Evolutionary conservation across 2,113 vertebrate species (phyloP).

Genomic region (Orthonyx spaldingii): DNA sequence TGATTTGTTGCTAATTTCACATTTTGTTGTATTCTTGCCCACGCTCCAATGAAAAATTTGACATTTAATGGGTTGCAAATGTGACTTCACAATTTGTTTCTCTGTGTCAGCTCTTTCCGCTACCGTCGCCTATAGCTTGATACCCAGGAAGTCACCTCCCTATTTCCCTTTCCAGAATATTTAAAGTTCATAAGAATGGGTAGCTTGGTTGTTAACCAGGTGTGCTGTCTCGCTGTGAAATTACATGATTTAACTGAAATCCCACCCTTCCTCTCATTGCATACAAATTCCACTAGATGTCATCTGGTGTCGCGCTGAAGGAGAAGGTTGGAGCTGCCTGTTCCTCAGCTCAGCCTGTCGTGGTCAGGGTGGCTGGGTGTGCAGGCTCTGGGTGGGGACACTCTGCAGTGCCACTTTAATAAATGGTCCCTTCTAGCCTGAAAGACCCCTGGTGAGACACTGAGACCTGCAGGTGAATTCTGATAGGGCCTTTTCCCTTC

Average conservation of each 20-base stretch:
- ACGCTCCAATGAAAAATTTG: background rate
- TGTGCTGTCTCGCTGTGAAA: background rate
- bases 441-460: background rate
- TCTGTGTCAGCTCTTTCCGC: background rate
- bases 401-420: background rate
- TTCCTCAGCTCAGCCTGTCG: background rate
- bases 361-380: no score
- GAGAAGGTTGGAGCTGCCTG: fast-evolving
- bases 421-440: background rate
- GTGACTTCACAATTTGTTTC: background rate
- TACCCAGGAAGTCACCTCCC: background rate
- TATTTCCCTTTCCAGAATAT: background rate
- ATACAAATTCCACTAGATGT: constrained; percentile 20
- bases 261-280: background rate
- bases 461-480: background rate
- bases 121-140: background rate
- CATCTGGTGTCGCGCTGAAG: background rate
- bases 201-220: background rate
- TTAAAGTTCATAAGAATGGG: background rate
- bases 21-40: background rate
- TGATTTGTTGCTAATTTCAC: background rate
- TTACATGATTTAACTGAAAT: background rate
- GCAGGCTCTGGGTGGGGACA: background rate
- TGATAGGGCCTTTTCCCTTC: background rate
- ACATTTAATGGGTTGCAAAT: background rate